Conservation (phyloP, 2,113 vertebrate species). For the Corythornis madagascariensis region DNA sequence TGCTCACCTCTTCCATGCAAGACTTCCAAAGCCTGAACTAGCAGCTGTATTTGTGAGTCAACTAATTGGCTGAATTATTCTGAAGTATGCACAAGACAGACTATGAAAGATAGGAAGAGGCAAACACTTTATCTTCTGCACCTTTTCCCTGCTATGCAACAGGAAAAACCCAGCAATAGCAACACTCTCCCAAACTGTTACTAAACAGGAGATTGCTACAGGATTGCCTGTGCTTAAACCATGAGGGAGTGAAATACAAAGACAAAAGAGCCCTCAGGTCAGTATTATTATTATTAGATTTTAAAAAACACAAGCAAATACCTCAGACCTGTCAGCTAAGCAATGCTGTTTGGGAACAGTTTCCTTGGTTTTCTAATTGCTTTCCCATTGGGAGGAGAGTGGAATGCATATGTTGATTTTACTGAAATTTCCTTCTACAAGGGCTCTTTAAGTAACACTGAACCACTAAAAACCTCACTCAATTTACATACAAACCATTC, state of each 20-base stretch:
- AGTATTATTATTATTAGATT: not conserved
- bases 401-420: not conserved
- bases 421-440: not conserved
- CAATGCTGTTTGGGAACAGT: not conserved
- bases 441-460: not conserved
- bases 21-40: not conserved
- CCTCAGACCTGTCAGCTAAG: not conserved
- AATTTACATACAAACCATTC: not conserved
- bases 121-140: not conserved
- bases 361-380: conserved; percentile 5
- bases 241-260: not conserved
- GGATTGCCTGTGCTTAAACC: not conserved
- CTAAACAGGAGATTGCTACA: not conserved
- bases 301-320: not conserved
- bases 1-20: not conserved
- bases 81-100: not conserved
- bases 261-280: not conserved
- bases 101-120: not conserved
- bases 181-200: not conserved
- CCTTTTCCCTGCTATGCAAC: not conserved
- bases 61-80: not conserved
- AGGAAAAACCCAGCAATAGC: not conserved
- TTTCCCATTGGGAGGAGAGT: not conserved
- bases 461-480: not conserved
- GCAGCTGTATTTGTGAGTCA: not conserved